Evolutionary conservation across 1,140 invertebrate genomes (phyloP).

Genomic region (Panagrolaimus sp.): DNA sequence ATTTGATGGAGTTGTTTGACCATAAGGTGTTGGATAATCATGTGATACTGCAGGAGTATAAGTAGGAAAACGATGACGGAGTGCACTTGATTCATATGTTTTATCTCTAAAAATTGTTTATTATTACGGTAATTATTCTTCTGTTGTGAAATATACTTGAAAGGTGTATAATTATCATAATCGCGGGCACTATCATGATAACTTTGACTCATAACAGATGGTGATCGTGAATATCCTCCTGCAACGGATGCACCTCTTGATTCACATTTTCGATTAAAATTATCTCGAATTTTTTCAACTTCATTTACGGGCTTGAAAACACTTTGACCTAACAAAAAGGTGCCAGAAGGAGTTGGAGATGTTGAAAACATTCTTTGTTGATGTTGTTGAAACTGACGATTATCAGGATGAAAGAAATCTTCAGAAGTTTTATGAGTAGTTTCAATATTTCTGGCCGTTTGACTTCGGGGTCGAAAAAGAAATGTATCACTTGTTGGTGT

Average conservation of each 20-base stretch:
- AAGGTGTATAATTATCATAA: conserved; percentile 11
- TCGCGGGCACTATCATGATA: conserved; percentile 14
- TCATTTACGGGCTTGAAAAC: conserved; percentile 10
- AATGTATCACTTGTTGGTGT: neutral
- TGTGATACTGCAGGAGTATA: no score
- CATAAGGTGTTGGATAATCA: neutral
- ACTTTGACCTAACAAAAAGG: neutral
- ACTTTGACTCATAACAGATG: conserved; percentile 16
- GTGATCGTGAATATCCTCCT: neutral
- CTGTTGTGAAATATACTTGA: neutral
- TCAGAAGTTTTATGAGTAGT: neutral
- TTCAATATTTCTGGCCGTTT: neutral
- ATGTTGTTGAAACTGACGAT: neutral
- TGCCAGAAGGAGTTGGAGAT: conserved; percentile 6
- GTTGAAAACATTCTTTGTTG: neutral
- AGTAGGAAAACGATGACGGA: no score
- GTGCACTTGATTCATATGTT: neutral
- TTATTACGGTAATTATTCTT: neutral
- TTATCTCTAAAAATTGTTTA: conserved; percentile 2
- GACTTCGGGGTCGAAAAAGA: conserved; percentile 4
- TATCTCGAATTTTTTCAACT: conserved; percentile 9
- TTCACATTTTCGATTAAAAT: conserved; percentile 11
- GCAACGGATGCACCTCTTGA: neutral
- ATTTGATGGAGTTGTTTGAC: conserved; percentile 1
- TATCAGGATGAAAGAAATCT: neutral